Evolutionary conservation across 2,797 vertebrate species (phyloP).

Genomic region (Chrysocyon brachyurus): DNA sequence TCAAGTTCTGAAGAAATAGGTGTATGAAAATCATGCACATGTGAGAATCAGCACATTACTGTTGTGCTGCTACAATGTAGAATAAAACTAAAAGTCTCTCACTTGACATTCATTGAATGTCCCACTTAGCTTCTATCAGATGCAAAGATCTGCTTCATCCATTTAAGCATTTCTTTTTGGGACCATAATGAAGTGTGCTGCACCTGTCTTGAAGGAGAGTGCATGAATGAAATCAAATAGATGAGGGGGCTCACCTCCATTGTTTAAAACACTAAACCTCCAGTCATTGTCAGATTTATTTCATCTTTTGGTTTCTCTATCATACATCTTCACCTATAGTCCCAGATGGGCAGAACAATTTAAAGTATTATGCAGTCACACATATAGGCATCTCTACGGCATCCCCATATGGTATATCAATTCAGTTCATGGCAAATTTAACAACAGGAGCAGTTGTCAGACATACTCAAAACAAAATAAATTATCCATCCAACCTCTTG

Average conservation of each 20-base stretch:
- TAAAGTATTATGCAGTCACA: slow-evolving; percentile 43
- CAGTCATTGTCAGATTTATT: slow-evolving; percentile 69
- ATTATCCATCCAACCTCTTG: slow-evolving; percentile 79
- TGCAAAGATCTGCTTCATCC: slow-evolving; percentile 84
- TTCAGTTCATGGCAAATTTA: slow-evolving; percentile 77
- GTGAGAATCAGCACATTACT: slow-evolving; percentile 82
- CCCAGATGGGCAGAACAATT: neutral
- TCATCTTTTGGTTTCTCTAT: neutral
- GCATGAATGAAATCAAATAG: slow-evolving; percentile 86
- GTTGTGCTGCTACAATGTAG: slow-evolving; percentile 79
- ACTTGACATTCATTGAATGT: slow-evolving; percentile 87
- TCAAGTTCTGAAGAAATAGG: slow-evolving; percentile 72
- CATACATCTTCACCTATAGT: slow-evolving; percentile 50
- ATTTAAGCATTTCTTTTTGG: slow-evolving; percentile 82
- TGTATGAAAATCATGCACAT: slow-evolving; percentile 81
- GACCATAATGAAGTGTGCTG: slow-evolving; percentile 84
- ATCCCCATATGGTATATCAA: slow-evolving; percentile 65
- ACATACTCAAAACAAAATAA: slow-evolving; percentile 83
- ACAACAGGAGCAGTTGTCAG: slow-evolving; percentile 72
- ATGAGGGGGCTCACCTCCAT: slow-evolving; percentile 82
- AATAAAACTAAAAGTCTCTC: slow-evolving; percentile 71
- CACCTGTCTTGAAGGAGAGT: slow-evolving; percentile 86
- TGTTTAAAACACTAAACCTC: slow-evolving; percentile 75
- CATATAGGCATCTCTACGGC: neutral
- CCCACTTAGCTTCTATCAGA: slow-evolving; percentile 84